Evolutionary conservation across 2,797 vertebrate genomes (phyloP), one percentile per base, ranked within the genome.

Genomic region (Tadarida brasiliensis): DNA sequence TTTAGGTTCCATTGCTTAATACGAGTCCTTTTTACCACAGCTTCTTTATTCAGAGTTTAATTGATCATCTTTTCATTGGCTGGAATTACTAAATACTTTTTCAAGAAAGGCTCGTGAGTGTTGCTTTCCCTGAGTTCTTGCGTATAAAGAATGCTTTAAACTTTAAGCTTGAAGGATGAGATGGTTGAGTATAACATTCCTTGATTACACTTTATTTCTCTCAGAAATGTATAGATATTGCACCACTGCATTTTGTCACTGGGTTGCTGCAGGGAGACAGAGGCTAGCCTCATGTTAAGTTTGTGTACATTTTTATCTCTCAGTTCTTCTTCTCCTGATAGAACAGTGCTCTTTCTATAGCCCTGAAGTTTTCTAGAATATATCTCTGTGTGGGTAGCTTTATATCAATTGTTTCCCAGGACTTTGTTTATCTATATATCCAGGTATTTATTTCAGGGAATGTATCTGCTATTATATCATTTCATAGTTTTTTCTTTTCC

Each of bases 151-250:
- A 87, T 65, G 57, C n/a, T 87, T 83, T 67, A 71, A 82, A 63
- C 14, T 78, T 86, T 76, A 84, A 86, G 39, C 28, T 71, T 94
- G 67, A 76, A 47, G 17, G 49, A n/a, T 71, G 71, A 65, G 49
- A 59, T 19, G 15, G 20, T 49, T 81, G 54, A 30, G 26, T 95
- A 96, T 80, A 87, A 87, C 92, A 84, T 56, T 84, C 12, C 26
- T 84, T 90, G 63, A 39, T 47, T 85, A 30, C 74, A 92, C 87
- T 87, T 87, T 74, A 94, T 89, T 89, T 94, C 26, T 14, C 74
- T 91, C 14, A 63, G 47, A 92, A 91, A 84, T 17, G 57, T 93
- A 7, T 10, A 84, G 19, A 44, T 44, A 74, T 3, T 82, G 54
- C 2, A 51, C 73, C 26, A 63, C n/a, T 74, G 14, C 33, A 16